Conservation (phyloP, 2,113 vertebrate species). For the Eurystomus gularis region DNA sequence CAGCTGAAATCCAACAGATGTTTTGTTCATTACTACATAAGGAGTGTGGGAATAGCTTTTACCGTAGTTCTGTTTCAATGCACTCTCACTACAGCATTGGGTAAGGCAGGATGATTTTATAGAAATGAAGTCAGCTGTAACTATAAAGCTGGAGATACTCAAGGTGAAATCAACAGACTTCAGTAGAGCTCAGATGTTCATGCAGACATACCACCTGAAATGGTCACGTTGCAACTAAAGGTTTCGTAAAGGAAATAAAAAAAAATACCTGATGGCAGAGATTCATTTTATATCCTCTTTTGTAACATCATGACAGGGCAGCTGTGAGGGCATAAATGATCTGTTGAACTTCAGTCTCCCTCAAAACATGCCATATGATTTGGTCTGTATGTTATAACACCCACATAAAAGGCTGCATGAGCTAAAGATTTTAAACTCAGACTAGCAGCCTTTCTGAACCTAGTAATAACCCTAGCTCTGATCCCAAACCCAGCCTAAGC, state of each 20-base stretch:
- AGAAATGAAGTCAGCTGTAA: constrained; percentile 21
- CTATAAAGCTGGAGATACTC: background rate
- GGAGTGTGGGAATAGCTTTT: background rate
- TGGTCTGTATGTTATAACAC: background rate
- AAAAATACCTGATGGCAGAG: background rate
- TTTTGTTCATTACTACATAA: background rate
- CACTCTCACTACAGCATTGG: background rate
- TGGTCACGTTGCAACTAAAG: background rate
- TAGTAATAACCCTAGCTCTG: background rate
- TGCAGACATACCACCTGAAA: background rate
- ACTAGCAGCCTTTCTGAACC: background rate
- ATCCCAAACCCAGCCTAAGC: background rate
- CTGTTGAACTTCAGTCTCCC: background rate
- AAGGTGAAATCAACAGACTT: background rate
- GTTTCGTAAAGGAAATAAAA: background rate
- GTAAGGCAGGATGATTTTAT: background rate
- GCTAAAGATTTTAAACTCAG: background rate
- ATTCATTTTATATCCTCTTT: background rate
- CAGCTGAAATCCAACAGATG: background rate
- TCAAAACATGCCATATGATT: background rate
- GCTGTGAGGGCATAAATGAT: background rate
- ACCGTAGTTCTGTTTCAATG: background rate
- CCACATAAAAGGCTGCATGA: background rate
- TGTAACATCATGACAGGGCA: background rate
- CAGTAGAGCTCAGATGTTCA: background rate